Evolutionary conservation across 2,797 vertebrate species (phyloP), one percentile per base, ranked within the genome.

Genomic region (Rhinophrynus dorsalis): DNA sequence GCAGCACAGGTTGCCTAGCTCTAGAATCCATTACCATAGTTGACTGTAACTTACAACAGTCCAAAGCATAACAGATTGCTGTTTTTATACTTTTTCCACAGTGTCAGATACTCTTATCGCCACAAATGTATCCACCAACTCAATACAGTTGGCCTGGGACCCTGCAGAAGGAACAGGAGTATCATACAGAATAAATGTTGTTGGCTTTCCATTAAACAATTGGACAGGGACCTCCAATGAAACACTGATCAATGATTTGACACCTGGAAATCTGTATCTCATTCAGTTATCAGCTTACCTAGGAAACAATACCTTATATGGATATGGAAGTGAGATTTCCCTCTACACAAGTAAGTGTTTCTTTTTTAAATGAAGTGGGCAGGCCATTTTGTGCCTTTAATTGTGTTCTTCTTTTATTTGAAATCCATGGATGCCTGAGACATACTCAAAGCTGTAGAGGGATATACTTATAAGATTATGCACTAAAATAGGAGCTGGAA

Each of bases 261-360:
- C 30, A 47, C 15, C 65, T 26, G 65, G 65, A 9, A 67, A 67
- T 37, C 24, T 58, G 2, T 67, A 67, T 18, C 27, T 0, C 2
- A 57, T 67, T 2, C 29, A 58, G 9, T 10, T 67, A 26, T 67
- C 52, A 12, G 65, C 65, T 24, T 47, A 33, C n/a, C 10, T 12
- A 27, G 18, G 10, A 7, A 38, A 58, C 9, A 33, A 0, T 2
- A 4, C 48, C 3, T 11, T 67, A 6, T 58, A 48, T 38, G 54
- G 52, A 26, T 67, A 67, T 58, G 54, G 30, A 12, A 26, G 42
- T 37, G 29, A 48, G 2, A 58, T 67, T 23, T 8, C 12, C 15
- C 2, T 67, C 9, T 67, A 47, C 10, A 67, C 65, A 23, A 45
- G 65, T 67, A 67, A 67, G 65, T 67, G n/a, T 38, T n/a, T 38